Base-by-base conservation (phyloP, 2,888 invertebrate genomes). In the Cosmia trapezina region DNA sequence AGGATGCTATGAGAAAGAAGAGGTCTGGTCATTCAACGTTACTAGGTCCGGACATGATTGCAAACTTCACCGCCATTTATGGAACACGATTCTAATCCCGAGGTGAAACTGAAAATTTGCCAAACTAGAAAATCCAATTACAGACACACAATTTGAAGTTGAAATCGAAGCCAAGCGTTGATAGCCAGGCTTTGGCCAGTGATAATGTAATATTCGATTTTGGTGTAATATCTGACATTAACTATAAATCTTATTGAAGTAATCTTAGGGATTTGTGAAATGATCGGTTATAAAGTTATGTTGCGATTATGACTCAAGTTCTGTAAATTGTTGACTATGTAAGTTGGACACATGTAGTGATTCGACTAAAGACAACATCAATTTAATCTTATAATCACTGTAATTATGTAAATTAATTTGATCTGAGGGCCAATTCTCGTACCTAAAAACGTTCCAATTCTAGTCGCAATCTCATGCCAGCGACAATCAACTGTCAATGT, bases 71-170 rank as follows among this genome's bases (percentile, higher is more conserved):
- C 76, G 66, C n/a, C 77, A 63, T 77, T 77, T 67, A 81, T 63
- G 57, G 66, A 76, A 75, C 76, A 81, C 76, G 81, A 81, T 66
- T 75, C 81, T 81, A 75, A 81, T 81, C 76, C 53, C 61, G 76
- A n/a, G 56, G 56, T 81, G 62, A 59, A 76, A 66, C 81, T 75
- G 81, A 77, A 77, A 81, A 81, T 77, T 62, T 76, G 62, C 76
- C 43, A 81, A 81, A 75, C 76, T 66, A 62, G 81, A 76, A 66
- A 81, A 76, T 78, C 77, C 76, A 78, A 78, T 78, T 76, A 81
- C 43, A 71, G 51, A 49, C 62, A 67, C 65, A 65, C 51, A 57
- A 59, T 67, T 61, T 54, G 49, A 45, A 37, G 66, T 62, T 54
- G 65, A 61, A 81, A 67, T 59, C 37, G 76, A 59, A 43, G 57